Evolutionary conservation across 2,888 invertebrate species (phyloP), one percentile per base, ranked within the genome.

Genomic region (Dromius quadrimaculatus): DNA sequence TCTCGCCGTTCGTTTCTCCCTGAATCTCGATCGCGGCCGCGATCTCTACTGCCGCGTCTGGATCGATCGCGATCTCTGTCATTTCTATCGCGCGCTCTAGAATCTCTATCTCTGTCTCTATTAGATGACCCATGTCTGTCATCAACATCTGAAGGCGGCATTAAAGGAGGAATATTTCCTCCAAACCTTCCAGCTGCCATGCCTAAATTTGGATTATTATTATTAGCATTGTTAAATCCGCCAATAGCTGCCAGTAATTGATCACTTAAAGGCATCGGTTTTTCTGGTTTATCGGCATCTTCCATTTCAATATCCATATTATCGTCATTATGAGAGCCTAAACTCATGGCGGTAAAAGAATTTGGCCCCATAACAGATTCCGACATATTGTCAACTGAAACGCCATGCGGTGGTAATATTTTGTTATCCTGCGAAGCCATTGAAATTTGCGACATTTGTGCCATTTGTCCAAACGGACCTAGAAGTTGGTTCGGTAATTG

Each of bases 251-350:
- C 87, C 8, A 89, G 81, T 78, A 89, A 79, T 73, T 85, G 84
- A 63, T 86, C 85, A 70, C 83, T 84, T 17, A 83, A 75, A 73
- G 81, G 79, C 34, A 77, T 75, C 70, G 75, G 64, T 73, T 79
- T 74, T 62, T 75, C 82, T 45, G 75, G 78, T 72, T 80, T 77
- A 28, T 80, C 80, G n/a, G 84, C 88, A 73, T 89, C 87, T 71
- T 89, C 89, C 80, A 90, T 89, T 80, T 93, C 93, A 41, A 93
- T 86, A 74, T 93, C 93, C 92, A 93, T 93, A 64, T 90, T 91
- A 77, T 92, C 92, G 64, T 91, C 91, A 57, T 85, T 82, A 57
- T 79, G 80, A 9, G 63, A 73, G 69, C 41, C 61, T 17, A 36
- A 54, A n/a, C 20, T 41, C 62, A 66, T 57, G 8, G 9, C 54